These are phyloP conservation scores for Drosophila busckii DNA, from an alignment of 1,140 invertebrate genomes.

Conservation along the genomic window DNA sequence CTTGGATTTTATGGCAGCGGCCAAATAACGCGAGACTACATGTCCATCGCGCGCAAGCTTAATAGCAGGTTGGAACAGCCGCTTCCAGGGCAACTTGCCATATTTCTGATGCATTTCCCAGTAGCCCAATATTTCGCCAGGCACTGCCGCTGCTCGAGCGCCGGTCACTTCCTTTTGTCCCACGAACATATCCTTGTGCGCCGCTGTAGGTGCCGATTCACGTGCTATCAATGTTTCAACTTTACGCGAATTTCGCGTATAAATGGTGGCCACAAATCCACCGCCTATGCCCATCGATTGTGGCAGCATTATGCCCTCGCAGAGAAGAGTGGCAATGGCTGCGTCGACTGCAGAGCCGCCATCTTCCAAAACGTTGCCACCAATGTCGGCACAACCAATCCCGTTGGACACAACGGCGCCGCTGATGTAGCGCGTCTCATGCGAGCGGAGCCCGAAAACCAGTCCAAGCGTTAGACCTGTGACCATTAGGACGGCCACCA, in stretches of 20 bases:
- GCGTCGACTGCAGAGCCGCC: slow-evolving; percentile 94
- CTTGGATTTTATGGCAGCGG: slow-evolving; percentile 81
- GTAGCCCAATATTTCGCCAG: slow-evolving; percentile 94
- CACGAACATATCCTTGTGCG: slow-evolving; percentile 85
- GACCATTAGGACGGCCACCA: slow-evolving; percentile 46
- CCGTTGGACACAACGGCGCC: slow-evolving; percentile 73
- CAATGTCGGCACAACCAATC: slow-evolving; percentile 64
- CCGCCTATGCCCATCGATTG: slow-evolving; percentile 95
- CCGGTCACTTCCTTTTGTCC: slow-evolving; percentile 67
- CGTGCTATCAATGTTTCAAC: slow-evolving; percentile 87
- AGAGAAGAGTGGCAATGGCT: slow-evolving; percentile 91
- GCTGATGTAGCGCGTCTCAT: slow-evolving; percentile 30
- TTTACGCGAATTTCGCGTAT: slow-evolving; percentile 82
- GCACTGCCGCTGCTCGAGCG: slow-evolving; percentile 90
- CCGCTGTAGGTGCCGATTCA: slow-evolving; percentile 87
- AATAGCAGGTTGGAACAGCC: slow-evolving; percentile 89
- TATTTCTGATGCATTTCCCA: slow-evolving; percentile 88
- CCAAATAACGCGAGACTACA: slow-evolving; percentile 86
- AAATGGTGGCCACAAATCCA: slow-evolving; percentile 90
- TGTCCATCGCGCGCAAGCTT: slow-evolving; percentile 86
- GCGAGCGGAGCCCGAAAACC: slow-evolving; percentile 51
- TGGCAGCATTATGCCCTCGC: slow-evolving; percentile 90
- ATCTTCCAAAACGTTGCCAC: slow-evolving; percentile 82
- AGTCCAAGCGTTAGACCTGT: slow-evolving; percentile 58
- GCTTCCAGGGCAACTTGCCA: slow-evolving; percentile 89